Conservation (phyloP, 2,888 invertebrate genomes). For the Mesorhabditis belari region DNA sequence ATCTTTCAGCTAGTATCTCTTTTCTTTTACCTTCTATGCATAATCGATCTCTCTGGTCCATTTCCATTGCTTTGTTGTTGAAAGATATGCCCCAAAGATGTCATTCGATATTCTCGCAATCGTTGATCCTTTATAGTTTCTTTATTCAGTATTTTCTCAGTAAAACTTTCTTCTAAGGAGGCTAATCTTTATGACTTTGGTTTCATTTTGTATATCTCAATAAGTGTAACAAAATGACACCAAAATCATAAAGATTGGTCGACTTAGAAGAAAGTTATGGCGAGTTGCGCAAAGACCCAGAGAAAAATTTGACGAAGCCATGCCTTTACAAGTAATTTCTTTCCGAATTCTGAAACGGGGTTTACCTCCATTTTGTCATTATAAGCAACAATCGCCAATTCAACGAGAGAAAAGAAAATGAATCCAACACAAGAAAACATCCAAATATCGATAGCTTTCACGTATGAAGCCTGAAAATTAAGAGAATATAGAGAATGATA, state of each 20-base stretch:
- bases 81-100: neutral
- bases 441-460: constrained; percentile 51
- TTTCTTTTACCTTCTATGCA: neutral
- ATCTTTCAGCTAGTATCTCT: neutral
- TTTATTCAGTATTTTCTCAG: neutral
- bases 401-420: constrained; percentile 44
- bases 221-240: too few species aligned
- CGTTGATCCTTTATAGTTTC: neutral
- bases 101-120: neutral
- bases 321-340: constrained; percentile 11
- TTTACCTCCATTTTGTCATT: constrained; percentile 50
- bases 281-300: too few species aligned
- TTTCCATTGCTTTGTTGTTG: neutral
- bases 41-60: neutral
- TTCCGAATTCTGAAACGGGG: constrained; percentile 15
- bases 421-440: constrained; percentile 24
- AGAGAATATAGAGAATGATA: neutral
- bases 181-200: too few species aligned
- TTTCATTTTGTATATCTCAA: too few species aligned
- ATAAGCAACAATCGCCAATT: constrained; percentile 50
- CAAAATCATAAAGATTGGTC: too few species aligned
- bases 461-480: constrained; percentile 39
- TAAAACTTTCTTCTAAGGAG: neutral
- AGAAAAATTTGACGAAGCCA: too few species aligned
- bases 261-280: too few species aligned